Conservation (phyloP, 1,140 invertebrate species). For the Pararge aegeria region DNA sequence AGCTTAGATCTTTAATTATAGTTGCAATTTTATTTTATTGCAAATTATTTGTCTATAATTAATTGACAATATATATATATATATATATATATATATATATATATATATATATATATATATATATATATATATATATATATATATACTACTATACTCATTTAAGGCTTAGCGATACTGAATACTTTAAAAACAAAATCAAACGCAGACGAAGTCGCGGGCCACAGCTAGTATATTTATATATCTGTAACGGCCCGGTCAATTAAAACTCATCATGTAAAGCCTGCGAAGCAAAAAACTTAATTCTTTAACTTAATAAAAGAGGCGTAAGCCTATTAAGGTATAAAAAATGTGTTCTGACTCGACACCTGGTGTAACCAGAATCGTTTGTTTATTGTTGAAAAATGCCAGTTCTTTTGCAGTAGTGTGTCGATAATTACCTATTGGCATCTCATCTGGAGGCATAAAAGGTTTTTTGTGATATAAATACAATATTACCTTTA, state of each 20-base stretch:
- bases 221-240: no score
- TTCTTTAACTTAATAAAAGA: slow-evolving; percentile 16
- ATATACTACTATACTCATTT: no score
- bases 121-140: no score
- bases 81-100: no score
- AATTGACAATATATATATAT: no score
- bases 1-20: no score
- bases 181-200: no score
- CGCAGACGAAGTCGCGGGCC: no score
- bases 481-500: background rate
- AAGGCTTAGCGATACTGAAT: no score
- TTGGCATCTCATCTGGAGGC: background rate
- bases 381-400: background rate
- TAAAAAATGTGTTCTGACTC: slow-evolving; percentile 14
- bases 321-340: slow-evolving; percentile 14
- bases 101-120: no score
- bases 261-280: slow-evolving; percentile 17
- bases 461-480: background rate
- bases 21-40: no score
- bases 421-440: slow-evolving; percentile 8
- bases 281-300: slow-evolving; percentile 14
- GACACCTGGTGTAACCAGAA: slow-evolving; percentile 20
- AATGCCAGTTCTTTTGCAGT: background rate
- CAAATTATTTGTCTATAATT: no score
- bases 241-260: slow-evolving; percentile 9